These are phyloP conservation scores for Musca vetustissima DNA, from an alignment of 1,140 invertebrate species.

Conservation along the genomic window DNA sequence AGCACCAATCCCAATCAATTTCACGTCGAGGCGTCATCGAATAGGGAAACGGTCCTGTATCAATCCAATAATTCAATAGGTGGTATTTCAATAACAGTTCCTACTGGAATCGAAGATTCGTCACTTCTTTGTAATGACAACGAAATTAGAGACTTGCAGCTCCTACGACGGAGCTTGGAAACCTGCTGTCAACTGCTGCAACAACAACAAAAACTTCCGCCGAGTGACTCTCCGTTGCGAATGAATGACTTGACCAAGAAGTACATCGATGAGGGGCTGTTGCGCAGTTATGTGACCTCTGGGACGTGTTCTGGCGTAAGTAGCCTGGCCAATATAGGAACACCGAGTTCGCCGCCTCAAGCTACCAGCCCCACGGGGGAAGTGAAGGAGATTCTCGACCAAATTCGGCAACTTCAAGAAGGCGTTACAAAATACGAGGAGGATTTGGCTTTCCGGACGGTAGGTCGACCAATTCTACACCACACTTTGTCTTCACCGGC, in stretches of 20 bases:
- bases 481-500: constrained; percentile 44
- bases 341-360: constrained; percentile 72
- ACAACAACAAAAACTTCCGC: constrained; percentile 29
- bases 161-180: constrained; percentile 40
- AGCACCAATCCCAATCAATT: constrained; percentile 31
- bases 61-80: constrained; percentile 34
- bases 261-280: constrained; percentile 19
- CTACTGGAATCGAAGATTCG: neutral
- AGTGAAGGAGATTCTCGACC: constrained; percentile 67
- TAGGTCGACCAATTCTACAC: constrained; percentile 37
- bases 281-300: constrained; percentile 46
- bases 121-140: constrained; percentile 3
- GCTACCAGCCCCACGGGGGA: constrained; percentile 76
- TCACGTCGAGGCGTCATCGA: neutral
- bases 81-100: constrained; percentile 31
- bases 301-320: constrained; percentile 68
- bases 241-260: constrained; percentile 29
- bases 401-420: constrained; percentile 67
- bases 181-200: constrained; percentile 45
- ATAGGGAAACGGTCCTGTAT: constrained; percentile 23
- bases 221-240: constrained; percentile 29
- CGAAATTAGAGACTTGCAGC: constrained; percentile 30
- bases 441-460: constrained; percentile 26
- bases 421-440: constrained; percentile 47
- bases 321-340: constrained; percentile 63